These are phyloP conservation scores for Potorous gilbertii DNA, from an alignment of 2,797 vertebrate genomes.

Conservation along the genomic window DNA sequence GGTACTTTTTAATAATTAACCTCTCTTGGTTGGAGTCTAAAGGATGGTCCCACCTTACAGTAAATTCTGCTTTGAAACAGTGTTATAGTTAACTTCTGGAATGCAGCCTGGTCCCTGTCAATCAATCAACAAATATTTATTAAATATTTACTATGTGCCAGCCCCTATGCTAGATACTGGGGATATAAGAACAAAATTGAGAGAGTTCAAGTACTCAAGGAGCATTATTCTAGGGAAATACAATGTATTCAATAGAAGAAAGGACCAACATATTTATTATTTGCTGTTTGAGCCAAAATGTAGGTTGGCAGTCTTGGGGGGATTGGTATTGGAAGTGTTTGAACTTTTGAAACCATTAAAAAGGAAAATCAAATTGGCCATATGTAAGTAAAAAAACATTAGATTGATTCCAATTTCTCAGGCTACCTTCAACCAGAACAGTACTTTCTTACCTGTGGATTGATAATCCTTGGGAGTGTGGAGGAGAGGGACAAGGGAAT, in stretches of 20 bases:
- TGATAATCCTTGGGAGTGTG: neutral
- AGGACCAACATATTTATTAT: neutral
- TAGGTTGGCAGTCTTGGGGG: neutral
- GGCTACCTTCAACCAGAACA: neutral
- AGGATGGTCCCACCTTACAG: neutral
- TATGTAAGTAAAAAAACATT: conserved; percentile 16
- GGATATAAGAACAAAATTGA: neutral
- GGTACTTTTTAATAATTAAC: neutral
- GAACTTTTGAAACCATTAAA: conserved; percentile 41
- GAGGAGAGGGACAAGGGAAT: neutral
- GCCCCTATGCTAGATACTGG: neutral
- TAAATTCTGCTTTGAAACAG: neutral
- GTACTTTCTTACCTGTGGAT: neutral
- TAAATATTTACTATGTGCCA: neutral
- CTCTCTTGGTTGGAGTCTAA: neutral
- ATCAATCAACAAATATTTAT: neutral
- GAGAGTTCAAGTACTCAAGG: neutral
- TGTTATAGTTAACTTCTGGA: neutral
- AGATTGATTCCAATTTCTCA: neutral
- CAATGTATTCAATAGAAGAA: neutral
- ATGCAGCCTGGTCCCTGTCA: neutral
- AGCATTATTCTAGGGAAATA: neutral
- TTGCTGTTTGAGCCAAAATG: neutral
- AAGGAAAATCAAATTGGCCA: neutral
- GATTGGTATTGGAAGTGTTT: neutral